Percentiles rank a stretch among this genome's conserved stretches.
phyloP scores from a whole-genome alignment of 2,113 vertebrate genomes.

The Cebidichthys violaceus region DNA sequence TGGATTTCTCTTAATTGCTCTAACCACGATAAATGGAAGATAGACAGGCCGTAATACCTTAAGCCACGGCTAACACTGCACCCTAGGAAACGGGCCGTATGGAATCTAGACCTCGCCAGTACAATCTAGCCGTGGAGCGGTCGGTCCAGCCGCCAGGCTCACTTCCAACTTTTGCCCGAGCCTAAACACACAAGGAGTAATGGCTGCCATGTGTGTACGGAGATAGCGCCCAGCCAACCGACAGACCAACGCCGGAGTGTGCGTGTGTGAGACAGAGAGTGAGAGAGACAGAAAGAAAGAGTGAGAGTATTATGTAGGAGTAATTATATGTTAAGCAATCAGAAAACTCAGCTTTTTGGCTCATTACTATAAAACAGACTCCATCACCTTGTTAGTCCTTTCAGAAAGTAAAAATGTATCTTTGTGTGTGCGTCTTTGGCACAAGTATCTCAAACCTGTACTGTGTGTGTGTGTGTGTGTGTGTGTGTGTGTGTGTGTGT shows the following conservation, averaged over 20 bases:
- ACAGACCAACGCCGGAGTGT: conserved; percentile 26
- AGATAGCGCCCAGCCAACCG: conserved; percentile 65
- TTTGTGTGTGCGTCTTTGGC: conserved; percentile 49
- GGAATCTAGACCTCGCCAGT: conserved; percentile 11
- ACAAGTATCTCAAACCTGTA: conserved; percentile 50
- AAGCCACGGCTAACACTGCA: conserved; percentile 10
- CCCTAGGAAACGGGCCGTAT: conserved; percentile 14
- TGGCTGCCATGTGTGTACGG: conserved; percentile 72
- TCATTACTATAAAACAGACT: conserved; percentile 29
- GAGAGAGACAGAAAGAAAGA: neutral
- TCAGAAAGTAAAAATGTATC: conserved; percentile 43
- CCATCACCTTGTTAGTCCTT: conserved; percentile 53
- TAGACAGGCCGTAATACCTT: neutral
- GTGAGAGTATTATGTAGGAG: conserved; percentile 10
- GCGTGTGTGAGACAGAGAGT: conserved; percentile 1
- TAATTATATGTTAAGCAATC: conserved; percentile 30
- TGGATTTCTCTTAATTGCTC: neutral
- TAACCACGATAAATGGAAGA: conserved; percentile 16
- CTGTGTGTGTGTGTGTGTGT: conserved; percentile 4
- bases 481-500: conserved; percentile 28
- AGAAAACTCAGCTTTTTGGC: conserved; percentile 9
- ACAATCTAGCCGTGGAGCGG: conserved; percentile 16
- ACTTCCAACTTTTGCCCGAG: conserved; percentile 43
- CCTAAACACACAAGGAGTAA: conserved; percentile 67
- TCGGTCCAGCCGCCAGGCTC: conserved; percentile 20